Evolutionary conservation across 2,888 invertebrate genomes (phyloP), one percentile per base, ranked within the genome.

Genomic region (Rotaria socialis): DNA sequence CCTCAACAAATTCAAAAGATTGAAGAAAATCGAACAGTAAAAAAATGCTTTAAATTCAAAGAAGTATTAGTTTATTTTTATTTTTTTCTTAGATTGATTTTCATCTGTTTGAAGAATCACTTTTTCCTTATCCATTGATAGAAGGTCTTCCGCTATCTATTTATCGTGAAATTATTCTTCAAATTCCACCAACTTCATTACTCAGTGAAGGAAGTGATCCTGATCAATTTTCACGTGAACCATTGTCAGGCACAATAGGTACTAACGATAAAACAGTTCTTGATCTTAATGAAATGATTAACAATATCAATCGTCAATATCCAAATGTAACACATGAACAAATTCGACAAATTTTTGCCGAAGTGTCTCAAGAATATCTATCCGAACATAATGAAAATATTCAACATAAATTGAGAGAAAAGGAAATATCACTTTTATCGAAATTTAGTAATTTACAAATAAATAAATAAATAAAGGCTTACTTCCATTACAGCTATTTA

Each of bases 401-500:
- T 43, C 80, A 80, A 47, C 24, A 80, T 16, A 80, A 80, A 80
- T n/a, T 80, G 1, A 22, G 14, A 80, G 47, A 80, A 80, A 43
- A 47, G 47, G 80, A 80, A 80, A 80, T 22, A 11, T 43, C 43
- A 11, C 43, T 80, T 0, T 11, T 80, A 80, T 22, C 22, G 6
- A 80, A 80, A 47, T 80, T 80, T 80, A 80, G 35, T 67, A 67
- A 67, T 67, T 67, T 67, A 35, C 35, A 67, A 67, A 14, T 27
- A 35, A 35, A 35, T 35, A 19, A 67, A 67, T 67, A 67, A 67
- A 80, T n/a, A n/a, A 80, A 43, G 24, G 47, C 80, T 47, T 80
- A 80, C 80, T 10, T 80, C 80, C 80, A 10, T 0, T 35, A 47
- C 80, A 80, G 11, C 80, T 47, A 47, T n/a, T n/a, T n/a, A 47